These are phyloP conservation scores for Sebastes elongatus DNA, from an alignment of 2,797 vertebrate genomes.

Conservation along the genomic window DNA sequence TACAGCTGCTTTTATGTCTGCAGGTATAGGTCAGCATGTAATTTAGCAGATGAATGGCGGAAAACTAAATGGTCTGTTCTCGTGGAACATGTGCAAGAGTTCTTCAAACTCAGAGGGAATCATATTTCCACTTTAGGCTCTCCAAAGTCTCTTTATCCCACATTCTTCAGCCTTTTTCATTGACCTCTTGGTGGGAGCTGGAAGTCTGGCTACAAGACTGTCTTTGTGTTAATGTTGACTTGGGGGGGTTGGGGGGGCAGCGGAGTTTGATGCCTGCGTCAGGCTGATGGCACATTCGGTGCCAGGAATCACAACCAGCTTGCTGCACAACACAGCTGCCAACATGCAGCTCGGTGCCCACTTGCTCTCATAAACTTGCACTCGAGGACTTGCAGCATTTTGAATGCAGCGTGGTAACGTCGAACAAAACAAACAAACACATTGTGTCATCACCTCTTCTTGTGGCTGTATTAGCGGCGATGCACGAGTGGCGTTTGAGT, in stretches of 20 bases:
- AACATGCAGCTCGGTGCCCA: constrained; percentile 44
- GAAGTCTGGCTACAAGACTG: constrained; percentile 8
- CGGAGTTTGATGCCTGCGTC: constrained; percentile 28
- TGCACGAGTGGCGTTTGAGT: constrained; percentile 39
- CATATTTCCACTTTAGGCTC: not conserved
- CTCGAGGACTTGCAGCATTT: constrained; percentile 19
- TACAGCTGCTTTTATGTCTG: not conserved
- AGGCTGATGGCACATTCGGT: constrained; percentile 37
- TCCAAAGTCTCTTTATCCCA: not conserved
- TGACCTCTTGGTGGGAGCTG: not conserved
- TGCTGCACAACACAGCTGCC: constrained; percentile 47
- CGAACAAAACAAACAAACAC: constrained; percentile 20
- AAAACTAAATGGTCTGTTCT: not conserved
- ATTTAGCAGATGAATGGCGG: not conserved
- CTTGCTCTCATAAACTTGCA: constrained; percentile 21
- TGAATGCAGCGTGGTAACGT: not conserved
- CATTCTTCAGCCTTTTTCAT: not conserved
- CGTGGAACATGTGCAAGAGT: not conserved
- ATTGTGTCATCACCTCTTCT: constrained; percentile 27
- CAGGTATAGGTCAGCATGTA: not conserved
- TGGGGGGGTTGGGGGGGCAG: not conserved
- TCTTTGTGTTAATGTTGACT: constrained; percentile 35
- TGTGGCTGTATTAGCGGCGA: constrained; percentile 6
- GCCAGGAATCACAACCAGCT: constrained; percentile 52
- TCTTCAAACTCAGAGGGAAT: not conserved